These are phyloP conservation scores for Cochlearius cochlearius DNA, from an alignment of 2,113 vertebrate species.

Conservation along the genomic window DNA sequence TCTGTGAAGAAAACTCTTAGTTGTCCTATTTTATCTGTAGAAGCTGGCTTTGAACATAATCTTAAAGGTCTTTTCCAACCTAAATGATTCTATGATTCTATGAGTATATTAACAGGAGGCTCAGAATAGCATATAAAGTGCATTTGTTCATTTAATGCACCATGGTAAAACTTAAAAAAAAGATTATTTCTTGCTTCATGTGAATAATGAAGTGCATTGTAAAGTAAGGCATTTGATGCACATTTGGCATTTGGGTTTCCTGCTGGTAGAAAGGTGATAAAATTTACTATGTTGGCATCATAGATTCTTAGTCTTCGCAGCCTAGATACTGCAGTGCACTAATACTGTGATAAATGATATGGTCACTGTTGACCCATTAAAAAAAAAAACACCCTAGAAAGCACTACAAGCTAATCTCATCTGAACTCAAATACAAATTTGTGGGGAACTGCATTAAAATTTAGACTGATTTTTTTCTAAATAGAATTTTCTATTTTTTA, in stretches of 20 bases:
- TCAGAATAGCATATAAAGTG: not conserved
- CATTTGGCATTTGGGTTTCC: slow-evolving; percentile 4
- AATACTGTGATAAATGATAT: not conserved
- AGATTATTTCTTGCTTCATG: not conserved
- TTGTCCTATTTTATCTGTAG: not conserved
- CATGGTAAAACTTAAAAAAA: not conserved
- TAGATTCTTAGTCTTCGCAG: not conserved
- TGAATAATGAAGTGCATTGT: not conserved
- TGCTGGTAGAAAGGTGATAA: slow-evolving; percentile 8
- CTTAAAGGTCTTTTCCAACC: not conserved
- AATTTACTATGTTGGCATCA: not conserved
- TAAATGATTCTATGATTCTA: too few relatives aligned
- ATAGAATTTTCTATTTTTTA: not conserved
- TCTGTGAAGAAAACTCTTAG: not conserved
- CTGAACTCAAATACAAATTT: not conserved
- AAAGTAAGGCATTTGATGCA: slow-evolving; percentile 1
- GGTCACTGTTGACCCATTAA: not conserved
- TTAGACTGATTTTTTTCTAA: not conserved
- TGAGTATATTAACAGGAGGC: not conserved
- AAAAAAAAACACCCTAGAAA: not conserved
- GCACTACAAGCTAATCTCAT: not conserved
- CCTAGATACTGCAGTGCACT: not conserved
- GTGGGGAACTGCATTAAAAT: not conserved
- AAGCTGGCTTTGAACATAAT: not conserved
- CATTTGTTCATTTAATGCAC: not conserved